Evolutionary conservation across 2,888 invertebrate genomes (phyloP).

Genomic region (Seira ritae): DNA sequence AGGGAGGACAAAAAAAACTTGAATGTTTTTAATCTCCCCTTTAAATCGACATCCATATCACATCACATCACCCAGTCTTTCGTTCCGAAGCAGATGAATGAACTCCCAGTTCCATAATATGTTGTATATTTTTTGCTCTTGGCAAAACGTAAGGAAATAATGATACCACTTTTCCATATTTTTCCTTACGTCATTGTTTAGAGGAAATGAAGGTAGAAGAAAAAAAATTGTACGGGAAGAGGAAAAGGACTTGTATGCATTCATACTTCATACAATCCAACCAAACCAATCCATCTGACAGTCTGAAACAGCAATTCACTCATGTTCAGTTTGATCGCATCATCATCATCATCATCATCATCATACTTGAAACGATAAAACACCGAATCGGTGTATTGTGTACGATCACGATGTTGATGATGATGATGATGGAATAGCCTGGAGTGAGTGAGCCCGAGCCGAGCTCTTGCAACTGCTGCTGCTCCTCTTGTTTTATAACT

Average conservation of each 20-base stretch:
- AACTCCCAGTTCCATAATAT: constrained; percentile 51
- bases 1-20: too few species aligned
- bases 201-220: not conserved
- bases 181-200: constrained; percentile 13
- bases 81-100: constrained; percentile 39
- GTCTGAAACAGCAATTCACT: not conserved
- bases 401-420: too few species aligned
- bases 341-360: not conserved
- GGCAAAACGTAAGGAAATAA: constrained; percentile 1
- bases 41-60: constrained; percentile 16
- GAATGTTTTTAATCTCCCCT: constrained; percentile 47
- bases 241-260: too few species aligned
- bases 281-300: not conserved
- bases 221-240: not conserved
- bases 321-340: not conserved
- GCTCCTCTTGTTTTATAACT: not conserved
- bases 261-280: too few species aligned
- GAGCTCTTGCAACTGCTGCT: constrained; percentile 48
- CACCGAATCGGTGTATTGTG: constrained; percentile 2
- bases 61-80: not conserved
- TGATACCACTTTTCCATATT: constrained; percentile 5
- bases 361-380: not conserved
- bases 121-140: constrained; percentile 12
- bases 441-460: too few species aligned
- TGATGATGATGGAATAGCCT: constrained; percentile 8